phyloP scores from a whole-genome alignment of 53 echinoderm and acorn worm genomes.

The Crossaster papposus region DNA sequence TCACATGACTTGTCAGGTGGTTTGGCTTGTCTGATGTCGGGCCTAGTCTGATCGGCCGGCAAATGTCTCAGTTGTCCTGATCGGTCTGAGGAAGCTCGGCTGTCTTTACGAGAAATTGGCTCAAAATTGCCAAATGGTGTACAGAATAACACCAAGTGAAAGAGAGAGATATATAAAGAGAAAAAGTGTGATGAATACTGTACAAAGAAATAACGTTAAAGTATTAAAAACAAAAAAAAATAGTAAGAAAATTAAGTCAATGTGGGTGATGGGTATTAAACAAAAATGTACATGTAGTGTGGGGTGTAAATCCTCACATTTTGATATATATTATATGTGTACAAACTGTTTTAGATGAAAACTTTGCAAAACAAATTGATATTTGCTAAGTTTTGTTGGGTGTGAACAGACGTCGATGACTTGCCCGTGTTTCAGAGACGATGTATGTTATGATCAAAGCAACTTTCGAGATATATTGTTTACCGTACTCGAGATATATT shows the following conservation, averaged over 20 bases:
- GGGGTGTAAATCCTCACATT: constrained; percentile 20
- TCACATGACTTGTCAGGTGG: constrained; percentile 26
- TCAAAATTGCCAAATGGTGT: constrained; percentile 26
- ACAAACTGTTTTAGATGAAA: constrained; percentile 48
- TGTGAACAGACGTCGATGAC: not conserved
- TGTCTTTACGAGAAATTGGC: constrained; percentile 13
- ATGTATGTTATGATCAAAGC: not conserved
- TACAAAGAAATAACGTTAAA: constrained; percentile 36
- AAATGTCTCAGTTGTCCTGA: too few species aligned
- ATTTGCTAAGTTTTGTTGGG: not conserved
- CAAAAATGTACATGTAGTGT: constrained; percentile 47
- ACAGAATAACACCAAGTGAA: constrained; percentile 12
- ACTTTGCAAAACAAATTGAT: not conserved
- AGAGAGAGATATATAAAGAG: constrained; percentile 19
- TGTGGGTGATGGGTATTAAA: constrained; percentile 65
- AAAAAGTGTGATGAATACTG: constrained; percentile 7
- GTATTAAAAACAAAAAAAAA: constrained; percentile 28
- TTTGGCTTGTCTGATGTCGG: not conserved
- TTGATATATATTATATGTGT: constrained; percentile 58
- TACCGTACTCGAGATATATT: constrained; percentile 32
- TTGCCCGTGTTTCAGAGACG: not conserved
- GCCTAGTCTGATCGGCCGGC: not conserved
- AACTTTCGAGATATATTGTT: not conserved
- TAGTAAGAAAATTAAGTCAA: constrained; percentile 8
- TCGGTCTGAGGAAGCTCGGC: constrained; percentile 19